Base-by-base conservation (phyloP, 1,140 invertebrate genomes). In the Aphis craccivora region DNA sequence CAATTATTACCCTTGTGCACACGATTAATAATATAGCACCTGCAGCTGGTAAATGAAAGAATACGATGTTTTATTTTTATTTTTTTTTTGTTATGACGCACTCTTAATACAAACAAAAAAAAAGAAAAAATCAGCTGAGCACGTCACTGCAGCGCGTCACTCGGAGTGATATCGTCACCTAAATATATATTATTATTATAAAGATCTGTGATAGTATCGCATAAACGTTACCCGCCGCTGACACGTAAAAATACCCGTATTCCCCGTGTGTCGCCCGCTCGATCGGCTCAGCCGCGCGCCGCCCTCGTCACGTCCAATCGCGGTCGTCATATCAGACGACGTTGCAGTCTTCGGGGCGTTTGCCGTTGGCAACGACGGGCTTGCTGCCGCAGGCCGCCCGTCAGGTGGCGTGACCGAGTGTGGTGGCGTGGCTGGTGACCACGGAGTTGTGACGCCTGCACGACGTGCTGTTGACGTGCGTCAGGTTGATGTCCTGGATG, bases 381-480 rank as follows among this genome's bases (percentile, higher is more conserved):
- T 37, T 83, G 14, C 67, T 25, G 35, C 48, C 89, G 25, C 43
- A 20, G 40, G 90, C 90, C 60, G 91, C 30, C 45, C 30, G 90
- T 86, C 53, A 94, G 76, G 87, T 94, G 76, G n/a, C 93, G 94
- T 94, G 94, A 90, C 88, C 94, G 5, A 94, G 86, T 0, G 94
- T 94, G 60, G 94, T 94, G 81, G 94, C 94, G 25, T 94, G 94
- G 87, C 94, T 94, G 8, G 94, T 94, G 23, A 94, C 43, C 22
- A 94, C 93, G 7, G 94, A 94, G 91, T 94, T 94, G 91, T 94
- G 94, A 1, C 94, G 67, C 30, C 94, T 83, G 90, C 91, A 94
- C 60, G 94, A 94, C 25, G 53, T 67, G 53, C 89, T 90, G 53
- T 94, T 94, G 7, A 94, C 76, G 35, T 94, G 94, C 22, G 93